Evolutionary conservation across 2,888 invertebrate genomes (phyloP).

Genomic region (Polietes domitor): DNA sequence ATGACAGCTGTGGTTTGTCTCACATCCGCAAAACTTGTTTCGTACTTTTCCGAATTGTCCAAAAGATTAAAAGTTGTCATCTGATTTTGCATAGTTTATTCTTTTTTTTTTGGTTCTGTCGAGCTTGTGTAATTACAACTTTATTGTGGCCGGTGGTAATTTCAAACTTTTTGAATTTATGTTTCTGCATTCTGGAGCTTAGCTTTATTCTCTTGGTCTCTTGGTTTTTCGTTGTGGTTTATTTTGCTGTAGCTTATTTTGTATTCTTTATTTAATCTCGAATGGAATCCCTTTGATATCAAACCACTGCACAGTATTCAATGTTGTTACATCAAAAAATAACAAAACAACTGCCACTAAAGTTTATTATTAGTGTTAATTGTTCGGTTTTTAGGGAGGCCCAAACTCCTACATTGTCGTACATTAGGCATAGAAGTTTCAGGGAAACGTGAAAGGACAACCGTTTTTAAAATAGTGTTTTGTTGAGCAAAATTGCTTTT

Average conservation of each 20-base stretch:
- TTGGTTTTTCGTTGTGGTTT: neutral
- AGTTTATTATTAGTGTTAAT: conserved; percentile 36
- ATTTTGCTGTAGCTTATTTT: neutral
- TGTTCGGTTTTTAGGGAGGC: conserved; percentile 15
- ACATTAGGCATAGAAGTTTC: too few relatives aligned
- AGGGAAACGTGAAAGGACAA: neutral
- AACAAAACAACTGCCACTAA: neutral
- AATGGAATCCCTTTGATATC: neutral
- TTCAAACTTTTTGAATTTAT: neutral
- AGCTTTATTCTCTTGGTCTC: neutral
- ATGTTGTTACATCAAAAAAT: neutral
- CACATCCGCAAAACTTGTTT: too few relatives aligned
- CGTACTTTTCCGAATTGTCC: too few relatives aligned
- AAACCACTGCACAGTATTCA: neutral
- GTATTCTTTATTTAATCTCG: neutral
- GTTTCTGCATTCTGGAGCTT: neutral
- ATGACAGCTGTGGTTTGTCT: too few relatives aligned
- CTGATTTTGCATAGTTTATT: neutral
- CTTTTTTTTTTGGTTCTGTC: neutral
- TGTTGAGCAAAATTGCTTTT: neutral
- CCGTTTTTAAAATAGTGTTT: neutral
- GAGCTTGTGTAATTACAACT: conserved; percentile 1
- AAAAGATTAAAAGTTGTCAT: neutral
- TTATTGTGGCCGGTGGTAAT: neutral
- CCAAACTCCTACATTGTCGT: too few relatives aligned